Evolutionary conservation across 2,113 vertebrate genomes (phyloP), one percentile per base, ranked within the genome.

Genomic region (Entosphenus tridentatus): DNA sequence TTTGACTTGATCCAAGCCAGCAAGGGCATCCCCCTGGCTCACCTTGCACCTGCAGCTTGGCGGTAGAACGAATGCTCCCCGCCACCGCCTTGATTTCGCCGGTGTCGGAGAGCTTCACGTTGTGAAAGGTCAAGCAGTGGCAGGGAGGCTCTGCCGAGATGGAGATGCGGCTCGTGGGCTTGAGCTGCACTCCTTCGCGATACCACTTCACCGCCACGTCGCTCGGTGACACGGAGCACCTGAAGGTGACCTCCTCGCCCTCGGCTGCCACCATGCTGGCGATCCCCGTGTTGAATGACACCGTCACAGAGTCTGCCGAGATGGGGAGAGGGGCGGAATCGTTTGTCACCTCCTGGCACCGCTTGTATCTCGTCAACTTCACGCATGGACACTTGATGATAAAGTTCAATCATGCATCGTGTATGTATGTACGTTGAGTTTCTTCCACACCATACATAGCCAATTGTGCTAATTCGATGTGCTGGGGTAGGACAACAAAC

Each of bases 21-120:
- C 39, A 39, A 39, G 6, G 39, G 39, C 39, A 39, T 39, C 39
- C 39, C 39, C 39, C 39, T 39, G 39, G 39, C 84, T 79, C 78
- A 98, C 93, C 83, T 82, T 92, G 83, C 13, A 98, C 87, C 76
- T 85, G 82, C n/a, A 98, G 85, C 1, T 73, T 81, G 10, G 89
- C 91, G 9, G 74, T 79, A 62, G 83, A 88, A n/a, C 75, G 75
- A 73, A 86, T 82, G 0, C 88, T 86, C 73, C 95, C 92, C 21
- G 62, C n/a, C 1, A 86, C 86, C n/a, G 81, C 76, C 0, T 78
- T 82, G 70, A 97, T 79, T 74, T 95, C 85, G 57, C 84, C 88
- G 0, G 82, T 78, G 18, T 98, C 91, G 69, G 84, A 80, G 68
- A 84, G 75, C 0, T 68, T 78, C 74, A 96, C 78, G 1, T 77